Base-by-base conservation (phyloP, 2,797 vertebrate species). In the Pantherophis vulpinus region DNA sequence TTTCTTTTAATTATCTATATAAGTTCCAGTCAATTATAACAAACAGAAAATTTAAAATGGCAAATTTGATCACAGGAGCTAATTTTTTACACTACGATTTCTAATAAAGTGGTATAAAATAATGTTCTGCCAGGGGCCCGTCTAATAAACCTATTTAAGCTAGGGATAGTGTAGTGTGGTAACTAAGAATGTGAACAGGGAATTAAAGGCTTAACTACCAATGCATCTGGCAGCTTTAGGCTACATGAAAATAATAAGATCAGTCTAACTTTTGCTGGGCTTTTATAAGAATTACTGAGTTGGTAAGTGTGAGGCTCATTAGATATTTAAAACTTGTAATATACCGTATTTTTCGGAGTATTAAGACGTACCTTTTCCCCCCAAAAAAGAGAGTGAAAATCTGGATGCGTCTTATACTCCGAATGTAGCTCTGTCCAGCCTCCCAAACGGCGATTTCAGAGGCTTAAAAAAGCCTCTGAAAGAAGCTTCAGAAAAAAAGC, bases 281-380 rank as follows among this genome's bases (percentile, higher is more conserved):
- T 83, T 89, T 86, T 55, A 47, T 60, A 51, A 54, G 14, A 32
- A 55, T 93, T 91, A 88, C 16, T 93, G 86, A 93, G 63, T 91
- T 55, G 56, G n/a, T 58, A 14, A 20, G 56, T 55, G 8, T 79
- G 56, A 91, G 37, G 20, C 92, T 51, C 18, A 37, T 86, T 93
- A 86, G 74, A 54, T 58, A 32, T 11, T 37, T 37, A 20, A 91
- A 91, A 91, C 59, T 20, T 32, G 7, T 51, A 60, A 25, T 88
- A 87, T 89, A 74, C 47, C 47, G 6, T 51, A 51, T 51, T 51
- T 51, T 51, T 51, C 1, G 6, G 7, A 51, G 6, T 51, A 51
- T 51, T 51, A 51, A 51, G 6, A 51, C 47, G 6, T 6, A 51
- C 47, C 47, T 51, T 51, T 51, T 51, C 1, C 47, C 6, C 6